Conservation (phyloP, 2,888 invertebrate species). For the Philaethria dido region DNA sequence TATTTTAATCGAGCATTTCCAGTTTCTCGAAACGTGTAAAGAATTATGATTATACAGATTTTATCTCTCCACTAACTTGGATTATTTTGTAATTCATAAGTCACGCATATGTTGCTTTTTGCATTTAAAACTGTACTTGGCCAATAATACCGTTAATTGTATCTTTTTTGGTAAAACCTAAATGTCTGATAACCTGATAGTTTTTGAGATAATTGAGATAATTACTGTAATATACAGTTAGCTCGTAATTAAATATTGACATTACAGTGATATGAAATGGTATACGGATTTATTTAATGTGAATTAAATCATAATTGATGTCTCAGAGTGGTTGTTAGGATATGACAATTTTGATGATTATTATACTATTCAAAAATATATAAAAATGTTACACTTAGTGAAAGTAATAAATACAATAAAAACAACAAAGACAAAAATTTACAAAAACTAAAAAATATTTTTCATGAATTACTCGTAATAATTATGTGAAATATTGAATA, state of each 20-base stretch:
- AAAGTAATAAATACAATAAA: no score
- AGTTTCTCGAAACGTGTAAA: slow-evolving; percentile 60
- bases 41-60: slow-evolving; percentile 61
- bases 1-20: slow-evolving; percentile 59
- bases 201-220: no score
- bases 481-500: no score
- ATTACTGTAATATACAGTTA: background rate
- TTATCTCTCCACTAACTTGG: slow-evolving; percentile 54
- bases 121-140: slow-evolving; percentile 41
- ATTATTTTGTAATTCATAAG: slow-evolving; percentile 55
- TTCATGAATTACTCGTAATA: no score
- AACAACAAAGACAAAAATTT: no score
- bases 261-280: background rate
- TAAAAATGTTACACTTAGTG: no score
- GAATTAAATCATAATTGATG: background rate
- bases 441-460: no score
- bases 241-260: background rate
- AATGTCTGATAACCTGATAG: no score
- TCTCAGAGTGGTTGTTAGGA: background rate
- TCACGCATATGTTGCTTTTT: slow-evolving; percentile 47
- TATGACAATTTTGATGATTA: no score
- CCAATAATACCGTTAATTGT: slow-evolving; percentile 39
- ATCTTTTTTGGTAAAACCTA: slow-evolving; percentile 31
- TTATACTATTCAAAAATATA: no score
- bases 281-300: background rate